Conservation (phyloP, 2,113 vertebrate genomes). For the Etheostoma spectabile region DNA sequence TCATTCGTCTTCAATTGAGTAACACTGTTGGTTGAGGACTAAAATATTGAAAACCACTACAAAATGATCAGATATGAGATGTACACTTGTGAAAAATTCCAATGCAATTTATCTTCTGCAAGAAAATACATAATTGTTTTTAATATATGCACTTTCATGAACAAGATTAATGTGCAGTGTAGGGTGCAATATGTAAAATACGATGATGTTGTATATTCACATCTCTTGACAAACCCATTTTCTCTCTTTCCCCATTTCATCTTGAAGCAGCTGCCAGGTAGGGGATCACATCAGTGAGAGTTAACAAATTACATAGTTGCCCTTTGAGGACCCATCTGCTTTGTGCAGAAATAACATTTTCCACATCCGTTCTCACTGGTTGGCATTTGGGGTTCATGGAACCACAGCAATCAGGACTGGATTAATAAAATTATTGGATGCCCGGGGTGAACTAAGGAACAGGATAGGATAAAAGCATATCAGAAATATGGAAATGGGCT, state of each 20-base stretch:
- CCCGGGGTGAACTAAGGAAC: conserved; percentile 36
- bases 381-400: conserved; percentile 68
- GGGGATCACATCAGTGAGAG: conserved; percentile 37
- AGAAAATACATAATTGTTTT: too few relatives aligned
- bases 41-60: background rate
- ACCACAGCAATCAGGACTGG: conserved; percentile 55
- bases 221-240: conserved; percentile 34
- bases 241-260: conserved; percentile 20
- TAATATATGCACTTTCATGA: conserved; percentile 15
- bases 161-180: background rate
- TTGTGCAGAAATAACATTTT: conserved; percentile 71
- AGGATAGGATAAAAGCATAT: conserved; percentile 43
- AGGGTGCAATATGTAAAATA: background rate
- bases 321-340: conserved; percentile 72
- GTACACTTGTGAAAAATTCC: background rate
- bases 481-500: conserved; percentile 62
- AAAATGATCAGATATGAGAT: background rate
- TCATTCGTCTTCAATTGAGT: background rate
- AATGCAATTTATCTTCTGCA: background rate
- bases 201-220: conserved; percentile 21
- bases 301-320: conserved; percentile 72
- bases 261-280: conserved; percentile 41
- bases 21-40: background rate
- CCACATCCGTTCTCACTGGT: conserved; percentile 47
- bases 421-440: conserved; percentile 66